Evolutionary conservation across 2,888 invertebrate species (phyloP).

Genomic region (Labia minor): DNA sequence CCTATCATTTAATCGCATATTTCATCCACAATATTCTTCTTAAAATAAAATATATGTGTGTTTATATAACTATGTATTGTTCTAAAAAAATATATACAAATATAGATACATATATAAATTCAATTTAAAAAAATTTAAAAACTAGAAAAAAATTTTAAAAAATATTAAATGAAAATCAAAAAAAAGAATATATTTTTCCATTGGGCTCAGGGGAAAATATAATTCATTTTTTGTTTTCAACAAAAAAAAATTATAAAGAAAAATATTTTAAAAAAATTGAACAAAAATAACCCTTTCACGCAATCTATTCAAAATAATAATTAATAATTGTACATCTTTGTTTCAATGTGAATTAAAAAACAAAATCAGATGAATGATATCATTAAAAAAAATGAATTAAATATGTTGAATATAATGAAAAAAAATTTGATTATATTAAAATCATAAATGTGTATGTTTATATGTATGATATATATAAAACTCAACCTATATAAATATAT

Average conservation of each 20-base stretch:
- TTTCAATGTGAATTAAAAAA: not conserved
- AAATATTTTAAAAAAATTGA: not conserved
- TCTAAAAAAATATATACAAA: too few species aligned
- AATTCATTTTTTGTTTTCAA: slow-evolving; percentile 29
- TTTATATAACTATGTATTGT: slow-evolving; percentile 17
- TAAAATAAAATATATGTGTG: slow-evolving; percentile 13
- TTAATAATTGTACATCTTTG: slow-evolving; percentile 5
- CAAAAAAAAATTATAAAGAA: not conserved
- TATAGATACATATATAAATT: too few species aligned
- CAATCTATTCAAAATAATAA: not conserved
- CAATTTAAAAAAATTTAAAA: not conserved
- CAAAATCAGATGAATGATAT: not conserved
- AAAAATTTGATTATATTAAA: too few species aligned
- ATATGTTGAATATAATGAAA: not conserved
- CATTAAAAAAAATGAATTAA: not conserved
- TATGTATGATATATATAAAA: too few species aligned
- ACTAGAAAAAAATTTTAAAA: not conserved
- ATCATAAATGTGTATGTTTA: too few species aligned
- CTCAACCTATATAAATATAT: too few species aligned
- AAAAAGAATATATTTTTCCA: slow-evolving; percentile 31
- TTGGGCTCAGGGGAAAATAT: slow-evolving; percentile 32
- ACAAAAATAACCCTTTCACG: not conserved
- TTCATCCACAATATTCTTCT: too few species aligned
- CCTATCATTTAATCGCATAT: not conserved
- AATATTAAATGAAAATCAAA: too few species aligned